Evolutionary conservation across 1,140 invertebrate genomes (phyloP).

Genomic region (Drosophila ironensis): DNA sequence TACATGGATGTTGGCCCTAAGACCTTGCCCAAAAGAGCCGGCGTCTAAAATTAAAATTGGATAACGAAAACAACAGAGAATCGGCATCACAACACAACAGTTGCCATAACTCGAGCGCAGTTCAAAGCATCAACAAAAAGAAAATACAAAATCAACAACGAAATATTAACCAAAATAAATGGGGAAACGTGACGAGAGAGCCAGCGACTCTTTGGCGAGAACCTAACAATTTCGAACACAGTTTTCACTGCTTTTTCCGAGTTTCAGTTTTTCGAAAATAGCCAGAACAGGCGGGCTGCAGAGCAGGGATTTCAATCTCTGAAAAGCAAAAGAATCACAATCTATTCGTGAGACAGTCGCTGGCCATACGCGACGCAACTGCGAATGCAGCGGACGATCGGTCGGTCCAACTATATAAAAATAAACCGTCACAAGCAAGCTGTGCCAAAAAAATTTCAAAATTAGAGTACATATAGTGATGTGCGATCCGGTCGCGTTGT

Average conservation of each 20-base stretch:
- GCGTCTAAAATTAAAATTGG: conserved; percentile 54
- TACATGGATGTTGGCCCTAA: no score
- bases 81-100: conserved; percentile 40
- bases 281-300: no score
- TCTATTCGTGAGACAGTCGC: conserved; percentile 59
- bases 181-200: conserved; percentile 2
- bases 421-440: conserved; percentile 53
- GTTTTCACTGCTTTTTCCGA: conserved; percentile 13
- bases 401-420: conserved; percentile 61
- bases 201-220: conserved; percentile 22
- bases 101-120: conserved; percentile 28
- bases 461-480: conserved; percentile 69
- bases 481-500: conserved; percentile 41
- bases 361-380: conserved; percentile 54
- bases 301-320: conserved; percentile 44
- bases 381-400: conserved; percentile 40
- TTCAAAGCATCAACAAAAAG: conserved; percentile 27
- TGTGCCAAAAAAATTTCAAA: conserved; percentile 78
- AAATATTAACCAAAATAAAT: conserved; percentile 55
- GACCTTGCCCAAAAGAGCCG: conserved; percentile 50
- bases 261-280: conserved; percentile 65
- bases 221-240: conserved; percentile 58
- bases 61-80: conserved; percentile 27
- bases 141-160: conserved; percentile 32
- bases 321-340: conserved; percentile 17